phyloP scores from a whole-genome alignment of 2,113 vertebrate species.

The Rhabdornis inornatus region DNA sequence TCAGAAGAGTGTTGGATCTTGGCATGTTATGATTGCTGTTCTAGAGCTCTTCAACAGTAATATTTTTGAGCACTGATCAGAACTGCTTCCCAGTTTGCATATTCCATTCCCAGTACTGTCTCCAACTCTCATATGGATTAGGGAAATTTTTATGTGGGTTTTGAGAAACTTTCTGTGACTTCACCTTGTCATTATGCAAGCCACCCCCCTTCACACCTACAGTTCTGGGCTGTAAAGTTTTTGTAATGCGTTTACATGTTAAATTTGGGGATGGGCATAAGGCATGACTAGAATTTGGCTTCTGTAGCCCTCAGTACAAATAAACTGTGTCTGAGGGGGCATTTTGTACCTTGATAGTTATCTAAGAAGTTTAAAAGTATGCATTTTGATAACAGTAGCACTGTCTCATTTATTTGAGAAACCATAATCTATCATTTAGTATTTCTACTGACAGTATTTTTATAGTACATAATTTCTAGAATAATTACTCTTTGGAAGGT shows the following conservation, averaged over 20 bases:
- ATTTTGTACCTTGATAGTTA: constrained; percentile 14
- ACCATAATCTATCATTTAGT: not conserved
- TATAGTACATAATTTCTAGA: not conserved
- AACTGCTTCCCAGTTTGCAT: not conserved
- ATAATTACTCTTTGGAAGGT: not conserved
- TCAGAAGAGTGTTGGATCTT: not conserved
- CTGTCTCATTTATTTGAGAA: not conserved
- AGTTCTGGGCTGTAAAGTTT: constrained; percentile 38
- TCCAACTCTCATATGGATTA: constrained; percentile 49
- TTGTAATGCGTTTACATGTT: constrained; percentile 29
- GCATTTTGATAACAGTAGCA: not conserved
- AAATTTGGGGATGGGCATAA: constrained; percentile 17
- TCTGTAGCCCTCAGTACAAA: constrained; percentile 11
- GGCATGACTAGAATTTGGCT: constrained; percentile 19
- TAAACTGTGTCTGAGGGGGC: not conserved
- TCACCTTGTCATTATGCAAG: constrained; percentile 57
- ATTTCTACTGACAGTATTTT: not conserved
- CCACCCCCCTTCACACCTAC: constrained; percentile 52
- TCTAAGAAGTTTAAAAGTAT: not conserved
- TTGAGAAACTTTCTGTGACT: constrained; percentile 60
- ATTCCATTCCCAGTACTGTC: not conserved
- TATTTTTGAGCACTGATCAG: constrained; percentile 32
- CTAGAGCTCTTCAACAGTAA: constrained; percentile 31
- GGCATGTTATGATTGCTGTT: not conserved
- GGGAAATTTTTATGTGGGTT: constrained; percentile 50